Base-by-base conservation (phyloP, 1,140 invertebrate genomes). In the Popillia japonica region DNA sequence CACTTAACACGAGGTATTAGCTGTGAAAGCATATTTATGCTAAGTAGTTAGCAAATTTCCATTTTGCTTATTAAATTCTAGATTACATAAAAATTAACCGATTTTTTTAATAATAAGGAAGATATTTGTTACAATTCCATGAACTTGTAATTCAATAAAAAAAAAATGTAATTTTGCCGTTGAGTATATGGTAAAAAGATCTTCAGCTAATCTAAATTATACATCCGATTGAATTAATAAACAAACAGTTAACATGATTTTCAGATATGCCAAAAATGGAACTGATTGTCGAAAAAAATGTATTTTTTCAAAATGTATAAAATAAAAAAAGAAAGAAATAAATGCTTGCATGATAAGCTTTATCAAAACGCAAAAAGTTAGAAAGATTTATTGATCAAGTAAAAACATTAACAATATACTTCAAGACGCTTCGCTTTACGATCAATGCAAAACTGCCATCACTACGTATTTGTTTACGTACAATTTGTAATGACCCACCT, bases 361-460 rank as follows among this genome's bases (percentile, higher is more conserved):
- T 48, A 64, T 17, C 59, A 64, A 64, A 64, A 64, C 59, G 22
- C 59, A 64, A 22, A 8, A 27, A 20, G 22, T 64, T 10, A 8
- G 59, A 64, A 64, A 8, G 23, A 64, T 64, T 64, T 64, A 64
- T 64, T 64, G 17, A 64, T 20, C 2, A 64, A 64, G 23, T 64
- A 64, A 64, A 64, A 64, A 64, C 59, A 27, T 64, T 64, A 64
- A 64, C 59, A 64, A 64, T 64, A 64, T 17, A 64, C 22, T 64
- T 64, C 23, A 64, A 20, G 59, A 64, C 23, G n/a, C n/a, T 64
- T 20, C 17, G 22, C 17, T 20, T 64, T 64, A 64, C 23, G 23
- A 64, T 64, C 59, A 64, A 20, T 27, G 59, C 59, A 64, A 64
- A 64, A 64, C 23, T 64, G 59, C 59, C 22, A 64, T 64, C 59